phyloP scores from a whole-genome alignment of 2,113 vertebrate genomes.

The Macrotus californicus region DNA sequence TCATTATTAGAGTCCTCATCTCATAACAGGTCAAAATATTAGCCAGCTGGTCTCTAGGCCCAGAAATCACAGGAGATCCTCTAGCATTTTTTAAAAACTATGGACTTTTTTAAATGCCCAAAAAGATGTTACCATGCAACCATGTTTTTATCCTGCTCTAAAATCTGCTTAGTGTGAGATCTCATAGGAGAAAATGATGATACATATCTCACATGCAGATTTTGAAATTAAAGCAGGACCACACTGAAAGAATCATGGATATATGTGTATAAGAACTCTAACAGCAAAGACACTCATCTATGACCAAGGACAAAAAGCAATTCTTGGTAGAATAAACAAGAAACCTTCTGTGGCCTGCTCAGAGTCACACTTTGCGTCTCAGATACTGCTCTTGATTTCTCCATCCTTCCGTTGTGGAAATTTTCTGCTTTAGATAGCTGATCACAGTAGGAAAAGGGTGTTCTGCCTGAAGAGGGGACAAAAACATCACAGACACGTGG shows the following conservation, averaged over 20 bases:
- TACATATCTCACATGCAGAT: not conserved
- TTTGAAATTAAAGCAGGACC: not conserved
- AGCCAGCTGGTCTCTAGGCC: not conserved
- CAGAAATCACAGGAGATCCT: conserved; percentile 16
- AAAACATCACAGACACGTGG: not conserved
- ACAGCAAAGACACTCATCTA: not conserved
- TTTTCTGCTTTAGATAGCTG: not conserved
- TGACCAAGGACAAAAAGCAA: not conserved
- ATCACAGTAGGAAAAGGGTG: not conserved
- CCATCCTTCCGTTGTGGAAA: not conserved
- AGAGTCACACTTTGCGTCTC: not conserved
- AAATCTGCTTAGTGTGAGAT: not conserved
- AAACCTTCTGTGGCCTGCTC: not conserved
- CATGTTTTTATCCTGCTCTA: not conserved
- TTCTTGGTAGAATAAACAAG: not conserved
- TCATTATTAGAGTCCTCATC: not conserved
- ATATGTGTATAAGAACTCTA: rapidly evolving
- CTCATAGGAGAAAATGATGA: not conserved
- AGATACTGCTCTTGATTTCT: not conserved
- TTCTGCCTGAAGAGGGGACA: not conserved
- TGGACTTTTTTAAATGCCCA: not conserved
- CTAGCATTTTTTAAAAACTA: not conserved
- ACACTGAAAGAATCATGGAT: not conserved
- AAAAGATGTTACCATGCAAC: not conserved
- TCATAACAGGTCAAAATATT: not conserved